phyloP scores from a whole-genome alignment of 1,140 invertebrate genomes.

The Leptopilina clavipes region DNA sequence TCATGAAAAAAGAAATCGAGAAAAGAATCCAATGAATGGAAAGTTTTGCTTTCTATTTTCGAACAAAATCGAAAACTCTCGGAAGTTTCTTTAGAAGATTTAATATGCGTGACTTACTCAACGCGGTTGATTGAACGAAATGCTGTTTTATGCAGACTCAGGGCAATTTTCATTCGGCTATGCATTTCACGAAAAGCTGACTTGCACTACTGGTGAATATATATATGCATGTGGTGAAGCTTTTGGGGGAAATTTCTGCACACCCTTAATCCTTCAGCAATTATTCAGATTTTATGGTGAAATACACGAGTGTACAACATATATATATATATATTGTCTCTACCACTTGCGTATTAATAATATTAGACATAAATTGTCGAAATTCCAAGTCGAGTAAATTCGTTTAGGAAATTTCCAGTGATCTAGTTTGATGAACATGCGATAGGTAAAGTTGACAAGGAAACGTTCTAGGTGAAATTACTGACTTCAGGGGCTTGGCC shows the following conservation, averaged over 20 bases:
- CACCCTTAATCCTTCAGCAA: constrained; percentile 61
- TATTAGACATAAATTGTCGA: neutral
- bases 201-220: constrained; percentile 3
- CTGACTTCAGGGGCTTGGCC: constrained; percentile 51
- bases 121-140: constrained; percentile 29
- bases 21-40: no score
- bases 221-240: constrained; percentile 36
- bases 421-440: constrained; percentile 43
- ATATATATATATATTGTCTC: constrained; percentile 38
- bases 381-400: neutral
- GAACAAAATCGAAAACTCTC: no score
- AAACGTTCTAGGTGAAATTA: constrained; percentile 51
- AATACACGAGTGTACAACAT: constrained; percentile 67
- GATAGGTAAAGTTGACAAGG: constrained; percentile 48
- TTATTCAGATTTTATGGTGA: constrained; percentile 70
- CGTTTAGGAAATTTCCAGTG: constrained; percentile 42
- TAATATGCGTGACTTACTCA: constrained; percentile 1
- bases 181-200: constrained; percentile 57
- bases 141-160: constrained; percentile 33
- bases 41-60: no score
- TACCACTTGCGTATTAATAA: constrained; percentile 44
- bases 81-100: neutral
- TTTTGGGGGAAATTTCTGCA: constrained; percentile 54
- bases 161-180: constrained; percentile 34
- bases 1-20: no score